phyloP scores from a whole-genome alignment of 2,113 vertebrate species.

The Chitala chitala region DNA sequence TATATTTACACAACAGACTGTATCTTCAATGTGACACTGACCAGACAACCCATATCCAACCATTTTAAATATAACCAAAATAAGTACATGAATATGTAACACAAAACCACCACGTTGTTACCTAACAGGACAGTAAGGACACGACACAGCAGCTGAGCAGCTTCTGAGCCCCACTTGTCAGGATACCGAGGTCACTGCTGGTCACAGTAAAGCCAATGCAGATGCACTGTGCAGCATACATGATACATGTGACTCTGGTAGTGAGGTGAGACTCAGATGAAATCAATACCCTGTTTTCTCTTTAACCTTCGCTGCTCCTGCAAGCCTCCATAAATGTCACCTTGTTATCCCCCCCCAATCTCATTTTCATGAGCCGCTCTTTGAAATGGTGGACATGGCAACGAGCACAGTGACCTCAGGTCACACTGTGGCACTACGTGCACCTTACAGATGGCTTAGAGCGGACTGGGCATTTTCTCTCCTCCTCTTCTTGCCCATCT shows the following conservation, averaged over 20 bases:
- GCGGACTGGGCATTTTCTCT: neutral
- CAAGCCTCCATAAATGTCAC: neutral
- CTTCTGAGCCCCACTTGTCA: neutral
- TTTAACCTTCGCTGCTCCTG: neutral
- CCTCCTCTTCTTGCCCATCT: neutral
- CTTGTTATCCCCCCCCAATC: neutral
- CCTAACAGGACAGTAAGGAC: too few relatives aligned
- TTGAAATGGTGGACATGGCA: slow-evolving; percentile 22
- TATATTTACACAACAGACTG: too few relatives aligned
- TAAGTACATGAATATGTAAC: too few relatives aligned
- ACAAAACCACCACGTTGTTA: too few relatives aligned
- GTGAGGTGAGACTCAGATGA: neutral
- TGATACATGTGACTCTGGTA: neutral
- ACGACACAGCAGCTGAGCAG: neutral
- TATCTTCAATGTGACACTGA: too few relatives aligned
- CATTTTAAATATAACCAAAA: too few relatives aligned
- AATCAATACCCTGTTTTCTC: neutral
- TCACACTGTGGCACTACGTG: neutral
- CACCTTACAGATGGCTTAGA: neutral
- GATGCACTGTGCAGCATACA: neutral
- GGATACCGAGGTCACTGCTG: neutral
- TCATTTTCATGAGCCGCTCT: slow-evolving; percentile 18
- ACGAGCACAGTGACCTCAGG: slow-evolving; percentile 24
- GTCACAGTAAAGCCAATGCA: neutral
- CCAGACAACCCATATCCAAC: too few relatives aligned